Evolutionary conservation across 2,888 invertebrate genomes (phyloP).

Genomic region (Oxyteleia sp.): DNA sequence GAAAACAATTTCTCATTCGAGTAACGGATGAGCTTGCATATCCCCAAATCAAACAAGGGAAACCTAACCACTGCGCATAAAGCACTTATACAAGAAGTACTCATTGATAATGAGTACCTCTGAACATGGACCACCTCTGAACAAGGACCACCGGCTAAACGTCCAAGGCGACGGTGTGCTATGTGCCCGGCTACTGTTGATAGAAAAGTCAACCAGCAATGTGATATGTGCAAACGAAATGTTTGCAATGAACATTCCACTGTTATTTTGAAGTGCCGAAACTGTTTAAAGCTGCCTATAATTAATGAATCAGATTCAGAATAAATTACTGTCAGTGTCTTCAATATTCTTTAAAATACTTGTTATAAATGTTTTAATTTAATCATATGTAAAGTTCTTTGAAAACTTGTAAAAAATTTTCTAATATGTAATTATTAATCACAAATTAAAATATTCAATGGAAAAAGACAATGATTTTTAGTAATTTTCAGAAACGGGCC

Average conservation of each 20-base stretch:
- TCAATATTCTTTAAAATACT: too few relatives aligned
- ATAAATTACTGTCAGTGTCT: neutral
- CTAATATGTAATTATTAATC: neutral
- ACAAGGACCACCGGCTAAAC: slow-evolving; percentile 6
- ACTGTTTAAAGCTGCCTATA: neutral
- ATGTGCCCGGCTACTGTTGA: neutral
- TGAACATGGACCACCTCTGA: neutral
- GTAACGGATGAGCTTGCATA: neutral
- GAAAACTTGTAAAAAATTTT: neutral
- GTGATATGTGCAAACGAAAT: neutral
- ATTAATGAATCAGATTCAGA: neutral
- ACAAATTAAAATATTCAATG: neutral
- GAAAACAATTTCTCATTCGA: neutral
- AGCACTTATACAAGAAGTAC: neutral
- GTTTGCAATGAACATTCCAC: slow-evolving; percentile 3
- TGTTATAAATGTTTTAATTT: neutral
- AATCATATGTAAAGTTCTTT: neutral
- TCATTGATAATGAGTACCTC: too few relatives aligned
- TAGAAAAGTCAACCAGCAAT: neutral
- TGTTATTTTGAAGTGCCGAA: neutral
- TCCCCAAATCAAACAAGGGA: neutral
- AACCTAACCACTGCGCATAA: neutral
- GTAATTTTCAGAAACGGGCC: neutral
- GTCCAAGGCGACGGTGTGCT: neutral
- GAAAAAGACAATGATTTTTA: neutral